A percentile compares a stretch with the other conserved stretches of the same genome.
These are phyloP conservation scores for Drosophila mayaguana DNA, from an alignment of 2,888 invertebrate species.

Conservation along the genomic window DNA sequence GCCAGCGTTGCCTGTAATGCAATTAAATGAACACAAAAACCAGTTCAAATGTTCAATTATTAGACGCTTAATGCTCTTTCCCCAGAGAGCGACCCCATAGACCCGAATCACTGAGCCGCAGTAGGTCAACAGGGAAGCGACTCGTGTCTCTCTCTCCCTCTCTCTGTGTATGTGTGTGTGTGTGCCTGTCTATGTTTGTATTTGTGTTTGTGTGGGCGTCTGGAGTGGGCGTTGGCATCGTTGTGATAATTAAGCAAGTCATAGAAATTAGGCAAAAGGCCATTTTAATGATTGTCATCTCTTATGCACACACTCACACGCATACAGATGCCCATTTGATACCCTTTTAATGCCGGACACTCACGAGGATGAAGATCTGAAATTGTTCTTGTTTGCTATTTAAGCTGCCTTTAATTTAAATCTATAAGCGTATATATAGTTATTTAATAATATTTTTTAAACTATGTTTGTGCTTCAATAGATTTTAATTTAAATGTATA, in stretches of 20 bases:
- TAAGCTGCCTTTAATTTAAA: neutral
- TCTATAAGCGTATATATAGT: neutral
- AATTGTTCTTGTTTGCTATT: neutral
- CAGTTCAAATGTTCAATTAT: conserved; percentile 79
- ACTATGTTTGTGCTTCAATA: too few species aligned
- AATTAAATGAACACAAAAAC: conserved; percentile 74
- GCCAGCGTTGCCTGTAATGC: conserved; percentile 44
- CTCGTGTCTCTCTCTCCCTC: conserved; percentile 14
- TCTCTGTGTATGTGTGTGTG: neutral
- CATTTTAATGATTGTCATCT: conserved; percentile 81
- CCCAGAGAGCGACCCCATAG: conserved; percentile 25
- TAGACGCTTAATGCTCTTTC: conserved; percentile 72
- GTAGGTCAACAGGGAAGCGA: conserved; percentile 45
- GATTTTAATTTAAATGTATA: too few species aligned
- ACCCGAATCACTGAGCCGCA: conserved; percentile 5
- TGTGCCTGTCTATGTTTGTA: conserved; percentile 13
- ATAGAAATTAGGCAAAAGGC: conserved; percentile 79
- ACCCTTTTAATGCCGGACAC: conserved; percentile 64
- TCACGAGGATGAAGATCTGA: conserved; percentile 3
- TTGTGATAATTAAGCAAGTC: conserved; percentile 81
- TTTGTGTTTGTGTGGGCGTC: conserved; percentile 22
- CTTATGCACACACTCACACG: conserved; percentile 34
- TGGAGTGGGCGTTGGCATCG: conserved; percentile 42
- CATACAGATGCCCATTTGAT: conserved; percentile 32
- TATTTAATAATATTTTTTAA: too few species aligned